Percentiles rank a stretch among this genome's conserved stretches.
phyloP scores from a whole-genome alignment of 2,113 vertebrate genomes.

The Melanerpes formicivorus region DNA sequence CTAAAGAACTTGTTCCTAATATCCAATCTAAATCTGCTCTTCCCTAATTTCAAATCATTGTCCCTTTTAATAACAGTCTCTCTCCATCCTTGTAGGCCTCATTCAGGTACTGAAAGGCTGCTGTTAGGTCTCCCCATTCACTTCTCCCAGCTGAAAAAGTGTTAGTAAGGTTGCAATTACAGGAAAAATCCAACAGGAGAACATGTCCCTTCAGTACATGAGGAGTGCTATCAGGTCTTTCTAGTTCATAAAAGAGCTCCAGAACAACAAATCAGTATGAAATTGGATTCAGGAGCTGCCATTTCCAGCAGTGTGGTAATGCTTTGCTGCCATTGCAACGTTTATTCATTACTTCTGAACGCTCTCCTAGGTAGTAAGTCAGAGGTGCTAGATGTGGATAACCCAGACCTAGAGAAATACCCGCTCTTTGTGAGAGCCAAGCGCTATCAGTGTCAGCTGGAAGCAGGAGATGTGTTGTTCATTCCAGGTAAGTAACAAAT shows the following conservation, averaged over 20 bases:
- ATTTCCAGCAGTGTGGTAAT: not conserved
- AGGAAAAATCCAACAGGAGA: not conserved
- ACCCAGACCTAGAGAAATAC: conserved; percentile 86
- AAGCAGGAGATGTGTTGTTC: conserved; percentile 93
- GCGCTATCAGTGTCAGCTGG: conserved; percentile 85
- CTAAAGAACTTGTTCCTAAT: too few species aligned
- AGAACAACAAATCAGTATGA: not conserved
- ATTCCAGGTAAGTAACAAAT: conserved; percentile 86
- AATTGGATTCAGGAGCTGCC: not conserved
- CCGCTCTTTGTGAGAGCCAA: conserved; percentile 91
- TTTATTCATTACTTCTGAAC: conserved; percentile 10
- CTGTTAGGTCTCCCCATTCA: too few species aligned
- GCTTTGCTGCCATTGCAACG: not conserved
- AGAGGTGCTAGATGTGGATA: conserved; percentile 90
- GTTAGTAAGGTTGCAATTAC: not conserved
- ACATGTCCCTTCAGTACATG: not conserved
- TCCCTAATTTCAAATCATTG: too few species aligned
- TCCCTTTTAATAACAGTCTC: too few species aligned
- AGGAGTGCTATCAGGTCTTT: not conserved
- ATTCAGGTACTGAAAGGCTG: too few species aligned
- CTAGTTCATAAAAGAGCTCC: not conserved
- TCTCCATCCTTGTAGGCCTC: too few species aligned
- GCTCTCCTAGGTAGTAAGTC: conserved; percentile 90
- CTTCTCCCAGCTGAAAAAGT: not conserved
- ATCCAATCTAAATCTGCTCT: too few species aligned